Evolutionary conservation across 1,140 invertebrate species (phyloP), one percentile per base, ranked within the genome.

Genomic region (Pseudobourletiella spinata): DNA sequence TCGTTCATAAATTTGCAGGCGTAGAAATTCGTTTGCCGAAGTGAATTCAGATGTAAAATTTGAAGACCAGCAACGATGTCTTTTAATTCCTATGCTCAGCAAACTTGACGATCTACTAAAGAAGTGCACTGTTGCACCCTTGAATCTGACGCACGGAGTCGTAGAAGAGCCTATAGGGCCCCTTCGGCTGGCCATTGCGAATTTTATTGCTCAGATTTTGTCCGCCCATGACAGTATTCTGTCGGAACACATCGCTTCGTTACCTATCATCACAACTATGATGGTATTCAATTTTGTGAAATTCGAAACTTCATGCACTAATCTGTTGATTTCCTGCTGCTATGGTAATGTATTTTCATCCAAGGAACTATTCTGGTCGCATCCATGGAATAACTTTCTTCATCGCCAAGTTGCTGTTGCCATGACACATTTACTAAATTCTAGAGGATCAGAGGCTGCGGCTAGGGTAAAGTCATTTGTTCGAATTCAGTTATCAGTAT

Each of bases 351-450:
- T n/a, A n/a, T n/a, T n/a, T n/a, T n/a, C n/a, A n/a, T n/a, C n/a
- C n/a, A 25, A 59, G 58, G 58, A 67, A 14, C 32, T 67, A 20
- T 61, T 67, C 46, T 67, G 65, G 65, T 58, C 58, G 25, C 22
- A 61, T 58, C 65, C 65, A 24, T 67, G 61, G 61, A 67, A 67
- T 52, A 67, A 57, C 58, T 67, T 67, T 44, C 50, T 67, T 11
- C 65, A 67, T 43, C 61, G 61, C 8, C 55, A 67, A 22, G 61
- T 67, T 22, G 61, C 51, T 28, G 56, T 57, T 30, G 32, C 56
- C 20, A 22, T 64, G 22, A 61, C 63, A 32, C 58, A 61, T 56
- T 30, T 54, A 30, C 50, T 54, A 24, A 63, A 58, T 35, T 56
- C 30, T 2, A 56, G 32, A 56, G 26, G 28, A 56, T 32, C 54